Conservation (phyloP, 2,888 invertebrate genomes). For the Romanomermis culicivorax region DNA sequence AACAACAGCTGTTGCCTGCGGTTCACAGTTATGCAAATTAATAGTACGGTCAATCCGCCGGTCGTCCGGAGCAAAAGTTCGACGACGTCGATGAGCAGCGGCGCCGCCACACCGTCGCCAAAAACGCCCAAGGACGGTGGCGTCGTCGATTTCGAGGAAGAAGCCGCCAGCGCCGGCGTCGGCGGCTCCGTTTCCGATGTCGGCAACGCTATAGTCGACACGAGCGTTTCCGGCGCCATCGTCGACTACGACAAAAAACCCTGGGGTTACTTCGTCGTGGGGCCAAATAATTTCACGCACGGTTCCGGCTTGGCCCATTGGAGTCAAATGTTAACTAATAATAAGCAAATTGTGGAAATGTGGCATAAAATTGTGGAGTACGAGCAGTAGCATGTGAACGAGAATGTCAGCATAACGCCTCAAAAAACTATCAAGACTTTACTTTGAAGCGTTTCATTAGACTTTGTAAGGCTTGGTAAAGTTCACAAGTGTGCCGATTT, state of each 20-base stretch:
- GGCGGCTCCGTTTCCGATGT: too few relatives aligned
- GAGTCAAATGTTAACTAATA: conserved; percentile 11
- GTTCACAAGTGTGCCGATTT: too few relatives aligned
- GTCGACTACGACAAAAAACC: not conserved
- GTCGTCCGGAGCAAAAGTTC: not conserved
- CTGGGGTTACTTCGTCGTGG: conserved; percentile 8
- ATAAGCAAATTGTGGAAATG: conserved; percentile 5
- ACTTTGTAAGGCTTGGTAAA: too few relatives aligned
- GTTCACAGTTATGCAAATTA: conserved; percentile 6
- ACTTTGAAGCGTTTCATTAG: too few relatives aligned
- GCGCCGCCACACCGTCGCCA: not conserved
- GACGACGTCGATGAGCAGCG: not conserved
- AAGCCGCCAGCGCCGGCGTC: too few relatives aligned
- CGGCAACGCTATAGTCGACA: not conserved
- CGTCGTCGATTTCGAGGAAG: not conserved
- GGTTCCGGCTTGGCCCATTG: conserved; percentile 12
- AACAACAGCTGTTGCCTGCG: conserved; percentile 10
- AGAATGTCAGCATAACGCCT: too few relatives aligned
- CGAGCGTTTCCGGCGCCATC: not conserved
- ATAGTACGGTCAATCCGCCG: too few relatives aligned
- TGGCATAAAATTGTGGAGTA: conserved; percentile 9
- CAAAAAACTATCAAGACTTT: too few relatives aligned
- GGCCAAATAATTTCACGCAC: conserved; percentile 11
- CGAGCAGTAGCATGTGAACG: too few relatives aligned
- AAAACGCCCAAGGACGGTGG: not conserved